Evolutionary conservation across 1,140 invertebrate species (phyloP), one percentile per base, ranked within the genome.

Genomic region (Apis florea): DNA sequence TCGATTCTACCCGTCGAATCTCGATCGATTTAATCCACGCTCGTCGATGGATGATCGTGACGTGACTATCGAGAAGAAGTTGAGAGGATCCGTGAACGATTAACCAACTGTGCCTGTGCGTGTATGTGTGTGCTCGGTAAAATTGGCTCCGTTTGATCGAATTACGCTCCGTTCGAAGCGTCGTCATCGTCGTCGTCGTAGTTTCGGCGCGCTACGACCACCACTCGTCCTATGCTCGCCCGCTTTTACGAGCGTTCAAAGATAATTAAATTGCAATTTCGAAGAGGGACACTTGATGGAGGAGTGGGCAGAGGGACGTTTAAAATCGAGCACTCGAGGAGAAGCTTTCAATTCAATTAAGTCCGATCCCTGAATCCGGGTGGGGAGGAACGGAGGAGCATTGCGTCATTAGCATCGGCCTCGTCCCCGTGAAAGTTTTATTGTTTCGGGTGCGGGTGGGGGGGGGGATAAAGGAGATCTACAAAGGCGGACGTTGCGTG

Each of bases 281-380:
- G 31, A 58, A 19, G 19, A 26, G 70, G 12, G 53, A 31, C 26
- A 21, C 24, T 40, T 47, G 67, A 24, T 21, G 21, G 21, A 6
- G 3, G 6, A 19, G n/a, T n/a, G 9, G 61, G 31, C 31, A 26
- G 26, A 26, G 12, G 51, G 54, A 49, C n/a, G 24, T 8, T 75
- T 64, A 31, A 53, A 63, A 21, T 64, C 73, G 49, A 63, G 15
- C 40, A 21, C 76, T 61, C n/a, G 15, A 51, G 58, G 1, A 63
- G 31, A 12, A 53, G 59, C 31, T 73, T 64, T 63, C 69, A 21
- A 79, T 73, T 79, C 77, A 21, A 79, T 79, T 49, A 54, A 54
- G 49, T 17, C 24, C 54, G 61, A 59, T 59, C 58, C 10, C 31
- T 51, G 56, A 75, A 67, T 59, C 54, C 31, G 2, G 31, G n/a